Evolutionary conservation across 2,888 invertebrate species (phyloP).

Genomic region (Nezara viridula): DNA sequence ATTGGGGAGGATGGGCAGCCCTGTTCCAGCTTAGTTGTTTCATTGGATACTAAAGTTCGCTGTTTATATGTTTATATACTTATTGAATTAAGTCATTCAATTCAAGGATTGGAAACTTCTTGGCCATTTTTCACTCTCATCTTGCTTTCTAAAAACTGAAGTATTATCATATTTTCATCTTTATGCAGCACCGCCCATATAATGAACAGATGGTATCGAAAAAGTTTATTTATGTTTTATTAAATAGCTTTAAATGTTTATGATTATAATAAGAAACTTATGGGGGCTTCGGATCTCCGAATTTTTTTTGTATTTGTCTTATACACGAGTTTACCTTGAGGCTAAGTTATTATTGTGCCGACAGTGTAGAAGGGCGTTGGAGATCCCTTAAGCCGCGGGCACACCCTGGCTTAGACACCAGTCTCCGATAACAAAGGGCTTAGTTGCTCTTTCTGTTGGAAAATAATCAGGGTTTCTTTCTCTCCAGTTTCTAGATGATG

Average conservation of each 20-base stretch:
- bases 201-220: no score
- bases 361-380: not conserved
- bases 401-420: not conserved
- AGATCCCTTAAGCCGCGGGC: not conserved
- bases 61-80: no score
- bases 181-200: no score
- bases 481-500: not conserved
- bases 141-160: no score
- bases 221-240: no score
- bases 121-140: no score
- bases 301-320: not conserved
- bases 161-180: no score
- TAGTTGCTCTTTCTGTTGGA: constrained; percentile 6
- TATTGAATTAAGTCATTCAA: no score
- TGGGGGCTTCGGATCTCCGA: not conserved
- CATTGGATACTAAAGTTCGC: no score
- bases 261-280: not conserved
- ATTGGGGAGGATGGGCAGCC: no score
- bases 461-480: constrained; percentile 26
- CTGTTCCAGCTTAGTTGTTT: no score
- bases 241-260: not conserved
- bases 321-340: not conserved
- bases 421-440: constrained; percentile 39
- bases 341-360: not conserved
- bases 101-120: no score